Conservation (phyloP, 2,797 vertebrate species). For the Pipistrellus kuhlii region DNA sequence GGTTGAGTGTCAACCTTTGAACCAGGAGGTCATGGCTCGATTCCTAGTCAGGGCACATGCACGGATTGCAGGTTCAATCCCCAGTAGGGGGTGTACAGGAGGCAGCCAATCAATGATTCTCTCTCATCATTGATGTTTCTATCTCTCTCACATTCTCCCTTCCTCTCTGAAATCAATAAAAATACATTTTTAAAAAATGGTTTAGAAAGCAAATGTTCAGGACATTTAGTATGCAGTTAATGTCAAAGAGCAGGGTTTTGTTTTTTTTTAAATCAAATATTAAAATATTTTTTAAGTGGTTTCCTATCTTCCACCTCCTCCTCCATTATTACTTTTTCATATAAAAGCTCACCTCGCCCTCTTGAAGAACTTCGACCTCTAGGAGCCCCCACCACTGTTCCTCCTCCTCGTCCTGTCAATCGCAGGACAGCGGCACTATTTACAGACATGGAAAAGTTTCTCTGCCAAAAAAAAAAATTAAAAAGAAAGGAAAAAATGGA, state of each 20-base stretch:
- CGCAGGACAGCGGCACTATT: conserved; percentile 98
- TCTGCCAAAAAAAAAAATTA: conserved; percentile 89
- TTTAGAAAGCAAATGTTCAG: conserved; percentile 39
- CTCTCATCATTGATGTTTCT: too few species aligned
- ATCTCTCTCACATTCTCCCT: too few species aligned
- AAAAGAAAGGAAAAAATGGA: conserved; percentile 64
- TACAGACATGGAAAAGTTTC: conserved; percentile 99
- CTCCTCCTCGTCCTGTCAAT: conserved; percentile 94
- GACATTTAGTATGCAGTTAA: conserved; percentile 34
- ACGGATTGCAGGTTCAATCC: too few species aligned
- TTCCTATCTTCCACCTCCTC: conserved; percentile 8
- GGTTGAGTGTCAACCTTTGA: too few species aligned
- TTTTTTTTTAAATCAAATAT: neutral
- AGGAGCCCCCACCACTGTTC: conserved; percentile 94
- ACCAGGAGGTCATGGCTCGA: too few species aligned
- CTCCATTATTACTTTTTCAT: neutral
- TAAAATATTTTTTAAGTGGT: neutral
- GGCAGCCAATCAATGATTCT: too few species aligned
- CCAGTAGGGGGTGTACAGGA: too few species aligned
- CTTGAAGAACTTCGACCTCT: conserved; percentile 99
- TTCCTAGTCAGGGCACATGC: too few species aligned
- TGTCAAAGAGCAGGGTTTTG: conserved; percentile 8
- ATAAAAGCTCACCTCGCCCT: conserved; percentile 94
- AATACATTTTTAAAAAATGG: neutral
- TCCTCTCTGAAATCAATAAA: too few species aligned